Conservation (phyloP, 2,888 invertebrate species). For the Alviniconcha strummeri region DNA sequence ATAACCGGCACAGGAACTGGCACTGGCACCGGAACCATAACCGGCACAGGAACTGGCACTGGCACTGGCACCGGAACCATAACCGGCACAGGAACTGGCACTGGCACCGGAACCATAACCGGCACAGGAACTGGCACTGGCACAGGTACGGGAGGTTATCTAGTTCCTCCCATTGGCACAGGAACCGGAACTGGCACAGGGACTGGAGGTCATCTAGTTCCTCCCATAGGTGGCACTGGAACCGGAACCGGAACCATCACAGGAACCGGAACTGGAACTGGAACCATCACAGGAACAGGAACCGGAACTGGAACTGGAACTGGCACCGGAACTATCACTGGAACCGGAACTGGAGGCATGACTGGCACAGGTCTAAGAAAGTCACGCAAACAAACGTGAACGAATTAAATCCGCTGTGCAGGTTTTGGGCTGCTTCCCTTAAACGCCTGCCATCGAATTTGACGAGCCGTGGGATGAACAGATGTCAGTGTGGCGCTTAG, state of each 20-base stretch:
- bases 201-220: background rate
- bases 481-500: too few relatives aligned
- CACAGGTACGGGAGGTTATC: slow-evolving; percentile 30
- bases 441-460: too few relatives aligned
- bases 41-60: background rate
- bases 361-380: slow-evolving; percentile 5
- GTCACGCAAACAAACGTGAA: too few relatives aligned
- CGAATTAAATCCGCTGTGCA: too few relatives aligned
- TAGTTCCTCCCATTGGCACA: background rate
- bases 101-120: background rate
- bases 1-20: background rate
- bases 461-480: too few relatives aligned
- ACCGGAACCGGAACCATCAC: background rate
- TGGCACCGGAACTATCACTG: background rate
- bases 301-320: background rate
- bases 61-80: background rate
- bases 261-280: slow-evolving; percentile 23
- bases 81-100: background rate
- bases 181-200: slow-evolving; percentile 26
- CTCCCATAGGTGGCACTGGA: background rate
- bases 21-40: too few relatives aligned
- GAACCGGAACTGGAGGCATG: slow-evolving; percentile 16
- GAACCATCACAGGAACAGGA: background rate
- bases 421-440: too few relatives aligned
- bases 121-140: slow-evolving; percentile 29